Base-by-base conservation (phyloP, 2,888 invertebrate species). In the Vesta saturnalis region DNA sequence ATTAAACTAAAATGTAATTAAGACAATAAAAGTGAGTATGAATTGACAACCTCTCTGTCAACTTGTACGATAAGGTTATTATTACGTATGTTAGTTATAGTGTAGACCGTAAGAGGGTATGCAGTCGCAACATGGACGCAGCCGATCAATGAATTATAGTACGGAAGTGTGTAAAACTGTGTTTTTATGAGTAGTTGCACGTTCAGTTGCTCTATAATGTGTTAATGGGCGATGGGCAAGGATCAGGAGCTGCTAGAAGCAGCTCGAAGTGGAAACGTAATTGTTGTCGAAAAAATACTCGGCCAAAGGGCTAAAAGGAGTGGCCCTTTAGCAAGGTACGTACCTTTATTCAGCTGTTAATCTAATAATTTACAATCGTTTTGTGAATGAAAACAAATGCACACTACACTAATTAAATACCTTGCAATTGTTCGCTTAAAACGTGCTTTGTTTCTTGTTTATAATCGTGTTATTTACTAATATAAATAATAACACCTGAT, bases 191-290 rank as follows among this genome's bases (percentile, higher is more conserved):
- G 81, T 81, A 80, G 80, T 81, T 78, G 78, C 77, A 78, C 77
- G 68, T 77, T 80, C 79, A 78, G 79, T 78, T 78, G 78, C 74
- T 76, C 58, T 76, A 76, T 73, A 75, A 71, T 70, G 72, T 77
- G 76, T 74, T 85, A 85, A 85, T 71, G 71, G 86, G 85, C 84
- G 83, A 97, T 97, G 96, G 97, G 97, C 84, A 96, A 96, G 87
- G 97, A 97, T 86, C 95, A 96, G 86, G 97, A 97, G 87, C 90
- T 97, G 85, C 88, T 97, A 85, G 97, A 97, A 84, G 97, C 96
- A 78, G 95, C 97, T 77, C 91, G 97, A 80, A 94, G 92, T 87
- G 97, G 97, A 83, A 95, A 97, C 85, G 89, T 92, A 80, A 88
- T 90, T 77, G 90, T 92, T 79, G 94, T 96, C 76, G 96, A 96